A percentile compares a stretch with the other conserved stretches of the same genome.
Evolutionary conservation across 2,888 invertebrate genomes (phyloP).

Genomic region (Lagria hirta): DNA sequence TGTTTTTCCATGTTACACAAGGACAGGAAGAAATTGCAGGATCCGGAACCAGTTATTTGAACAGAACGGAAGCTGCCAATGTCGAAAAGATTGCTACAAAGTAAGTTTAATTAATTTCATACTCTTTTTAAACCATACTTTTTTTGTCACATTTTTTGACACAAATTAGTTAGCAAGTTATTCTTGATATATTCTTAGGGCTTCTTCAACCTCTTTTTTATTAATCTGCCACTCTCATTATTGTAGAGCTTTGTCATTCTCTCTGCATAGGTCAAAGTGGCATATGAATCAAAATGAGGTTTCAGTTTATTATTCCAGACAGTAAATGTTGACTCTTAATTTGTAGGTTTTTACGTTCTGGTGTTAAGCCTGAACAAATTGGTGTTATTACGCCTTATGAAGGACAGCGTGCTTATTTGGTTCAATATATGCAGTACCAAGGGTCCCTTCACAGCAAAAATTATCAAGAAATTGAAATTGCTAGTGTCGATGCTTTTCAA

Average conservation of each 20-base stretch:
- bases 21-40: constrained; percentile 99
- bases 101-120: constrained; percentile 31
- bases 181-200: too few species aligned
- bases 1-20: constrained; percentile 98
- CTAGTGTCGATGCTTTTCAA: constrained; percentile 99
- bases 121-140: not conserved
- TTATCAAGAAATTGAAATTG: constrained; percentile 98
- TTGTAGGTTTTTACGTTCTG: constrained; percentile 82
- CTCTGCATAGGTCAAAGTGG: too few species aligned
- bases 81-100: constrained; percentile 95
- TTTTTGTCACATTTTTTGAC: not conserved
- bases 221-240: too few species aligned
- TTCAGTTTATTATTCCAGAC: not conserved
- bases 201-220: too few species aligned
- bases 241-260: too few species aligned
- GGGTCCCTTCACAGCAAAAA: constrained; percentile 95
- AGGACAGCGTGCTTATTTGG: constrained; percentile 95
- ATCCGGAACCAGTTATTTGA: constrained; percentile 97
- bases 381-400: constrained; percentile 99
- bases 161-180: not conserved
- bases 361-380: constrained; percentile 96
- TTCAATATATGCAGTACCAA: constrained; percentile 98
- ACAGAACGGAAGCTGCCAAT: constrained; percentile 97
- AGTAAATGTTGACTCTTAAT: not conserved
- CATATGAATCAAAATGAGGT: too few species aligned